Conservation (phyloP, 2,888 invertebrate species). For the Epirrhoe tristata region DNA sequence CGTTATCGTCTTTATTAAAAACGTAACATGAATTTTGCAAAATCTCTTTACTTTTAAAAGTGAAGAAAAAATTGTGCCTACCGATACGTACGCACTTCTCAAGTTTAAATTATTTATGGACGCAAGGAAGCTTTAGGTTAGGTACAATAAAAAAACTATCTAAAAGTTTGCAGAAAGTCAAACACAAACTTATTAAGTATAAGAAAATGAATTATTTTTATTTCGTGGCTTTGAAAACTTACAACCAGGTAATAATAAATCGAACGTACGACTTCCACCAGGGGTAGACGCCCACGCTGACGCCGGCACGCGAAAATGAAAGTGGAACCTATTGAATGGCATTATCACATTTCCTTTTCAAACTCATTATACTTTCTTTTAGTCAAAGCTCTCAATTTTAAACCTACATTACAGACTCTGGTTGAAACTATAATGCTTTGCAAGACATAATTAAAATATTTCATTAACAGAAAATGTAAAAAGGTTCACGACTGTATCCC, state of each 20-base stretch:
- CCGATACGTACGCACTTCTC: too few species aligned
- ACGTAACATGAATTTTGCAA: background rate
- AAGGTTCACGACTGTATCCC: too few species aligned
- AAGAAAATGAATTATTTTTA: background rate
- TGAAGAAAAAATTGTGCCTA: too few species aligned
- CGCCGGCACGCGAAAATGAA: background rate
- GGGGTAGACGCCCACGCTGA: slow-evolving; percentile 9
- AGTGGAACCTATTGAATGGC: background rate
- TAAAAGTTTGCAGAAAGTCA: background rate
- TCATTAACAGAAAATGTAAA: too few species aligned
- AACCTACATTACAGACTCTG: background rate
- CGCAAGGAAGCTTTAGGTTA: background rate
- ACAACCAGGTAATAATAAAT: background rate
- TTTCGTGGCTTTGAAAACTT: background rate
- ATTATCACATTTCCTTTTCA: too few species aligned
- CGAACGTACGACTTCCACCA: slow-evolving; percentile 5
- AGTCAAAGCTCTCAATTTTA: background rate
- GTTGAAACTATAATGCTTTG: background rate
- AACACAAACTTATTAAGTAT: too few species aligned
- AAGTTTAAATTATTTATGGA: background rate
- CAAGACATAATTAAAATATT: slow-evolving; percentile 3
- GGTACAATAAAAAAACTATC: background rate
- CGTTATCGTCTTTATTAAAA: background rate
- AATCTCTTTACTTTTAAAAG: background rate
- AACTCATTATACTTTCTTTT: background rate